phyloP scores from a whole-genome alignment of 2,888 invertebrate species.

The Acrobasis repandana region DNA sequence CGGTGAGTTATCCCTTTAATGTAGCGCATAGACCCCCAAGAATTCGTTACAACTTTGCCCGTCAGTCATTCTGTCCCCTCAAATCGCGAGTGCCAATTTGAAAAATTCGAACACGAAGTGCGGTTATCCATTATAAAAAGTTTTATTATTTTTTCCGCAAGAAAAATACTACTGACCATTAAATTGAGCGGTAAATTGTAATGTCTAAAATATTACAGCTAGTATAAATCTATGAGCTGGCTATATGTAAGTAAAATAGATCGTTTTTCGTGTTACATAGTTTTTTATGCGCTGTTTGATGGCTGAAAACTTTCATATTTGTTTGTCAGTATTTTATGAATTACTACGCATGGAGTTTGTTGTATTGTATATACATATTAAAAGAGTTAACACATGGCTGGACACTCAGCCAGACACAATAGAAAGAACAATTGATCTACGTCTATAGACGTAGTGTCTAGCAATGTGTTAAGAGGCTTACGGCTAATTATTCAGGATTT shows the following conservation, averaged over 20 bases:
- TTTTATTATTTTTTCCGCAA: not conserved
- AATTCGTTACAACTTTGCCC: constrained; percentile 48
- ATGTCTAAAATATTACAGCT: not conserved
- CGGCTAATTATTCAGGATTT: constrained; percentile 6
- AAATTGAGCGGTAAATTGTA: not conserved
- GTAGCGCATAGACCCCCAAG: constrained; percentile 39
- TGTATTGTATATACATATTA: too few relatives aligned
- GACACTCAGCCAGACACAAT: too few relatives aligned
- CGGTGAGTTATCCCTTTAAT: constrained; percentile 52
- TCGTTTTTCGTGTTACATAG: too few relatives aligned
- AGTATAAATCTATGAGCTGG: too few relatives aligned
- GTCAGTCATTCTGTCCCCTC: constrained; percentile 42
- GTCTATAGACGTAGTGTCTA: too few relatives aligned
- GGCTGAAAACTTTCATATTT: too few relatives aligned
- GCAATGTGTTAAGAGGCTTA: not conserved
- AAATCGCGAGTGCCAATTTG: constrained; percentile 41
- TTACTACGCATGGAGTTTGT: too few relatives aligned
- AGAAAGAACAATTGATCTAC: too few relatives aligned
- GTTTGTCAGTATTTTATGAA: too few relatives aligned
- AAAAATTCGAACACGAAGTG: constrained; percentile 41
- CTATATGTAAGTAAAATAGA: too few relatives aligned
- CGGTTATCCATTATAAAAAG: constrained; percentile 26
- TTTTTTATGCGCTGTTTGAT: too few relatives aligned
- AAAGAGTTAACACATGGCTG: too few relatives aligned
- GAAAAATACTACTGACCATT: not conserved